Conservation (phyloP, 2,888 invertebrate genomes). For the Leptinotarsa rubiginosa region DNA sequence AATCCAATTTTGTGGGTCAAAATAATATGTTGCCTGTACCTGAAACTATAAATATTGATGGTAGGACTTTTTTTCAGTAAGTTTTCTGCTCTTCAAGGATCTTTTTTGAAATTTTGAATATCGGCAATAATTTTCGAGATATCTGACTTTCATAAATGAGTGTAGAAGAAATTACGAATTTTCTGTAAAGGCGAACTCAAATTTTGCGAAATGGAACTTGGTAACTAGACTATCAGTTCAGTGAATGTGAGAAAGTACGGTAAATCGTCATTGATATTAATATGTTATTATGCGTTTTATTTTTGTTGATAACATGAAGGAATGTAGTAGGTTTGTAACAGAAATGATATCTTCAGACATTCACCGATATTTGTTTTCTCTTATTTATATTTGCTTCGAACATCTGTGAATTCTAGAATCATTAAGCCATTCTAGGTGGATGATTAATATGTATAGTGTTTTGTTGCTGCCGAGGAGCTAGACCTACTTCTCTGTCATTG, state of each 20-base stretch:
- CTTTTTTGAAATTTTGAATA: too few species aligned
- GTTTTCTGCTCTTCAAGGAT: too few species aligned
- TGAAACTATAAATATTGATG: too few species aligned
- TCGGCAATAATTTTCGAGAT: too few species aligned
- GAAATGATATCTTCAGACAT: background rate
- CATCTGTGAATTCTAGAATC: background rate
- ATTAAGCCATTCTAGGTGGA: background rate
- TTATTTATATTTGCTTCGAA: background rate
- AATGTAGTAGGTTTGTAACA: background rate
- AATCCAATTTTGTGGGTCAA: too few species aligned
- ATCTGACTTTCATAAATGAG: too few species aligned
- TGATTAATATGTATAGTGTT: background rate
- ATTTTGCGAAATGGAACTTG: background rate
- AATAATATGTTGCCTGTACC: too few species aligned
- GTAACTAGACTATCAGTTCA: conserved; percentile 2
- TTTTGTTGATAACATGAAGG: conserved; percentile 2
- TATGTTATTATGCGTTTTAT: background rate
- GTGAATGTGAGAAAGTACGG: conserved; percentile 1
- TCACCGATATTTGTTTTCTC: background rate
- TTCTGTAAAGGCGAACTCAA: too few species aligned
- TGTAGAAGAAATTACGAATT: too few species aligned
- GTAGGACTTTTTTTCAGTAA: too few species aligned
- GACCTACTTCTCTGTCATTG: background rate
- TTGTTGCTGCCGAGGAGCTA: background rate
- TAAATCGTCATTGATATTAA: background rate